Base-by-base conservation (phyloP, 2,797 vertebrate species). In the Momotus momota region DNA sequence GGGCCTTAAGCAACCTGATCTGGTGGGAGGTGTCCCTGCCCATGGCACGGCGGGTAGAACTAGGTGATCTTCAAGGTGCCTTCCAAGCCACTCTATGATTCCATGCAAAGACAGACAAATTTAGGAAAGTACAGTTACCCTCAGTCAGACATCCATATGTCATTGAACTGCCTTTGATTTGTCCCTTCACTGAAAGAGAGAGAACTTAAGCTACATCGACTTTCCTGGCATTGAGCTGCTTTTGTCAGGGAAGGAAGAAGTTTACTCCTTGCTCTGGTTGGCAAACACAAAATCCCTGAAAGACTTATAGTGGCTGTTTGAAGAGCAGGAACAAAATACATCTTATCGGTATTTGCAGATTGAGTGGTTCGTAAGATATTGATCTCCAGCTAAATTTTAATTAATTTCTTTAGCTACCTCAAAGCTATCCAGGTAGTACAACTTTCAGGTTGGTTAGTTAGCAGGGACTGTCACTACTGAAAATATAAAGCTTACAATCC, bases 401-500 rank as follows among this genome's bases (percentile, higher is more conserved):
- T 90, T 95, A 91, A 88, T 94, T 95, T 81, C 61, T 91, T 94
- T 75, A 81, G 83, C 87, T 81, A 74, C 22, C 58, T 81, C 61
- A 74, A 91, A 93, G 52, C 57, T 48, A 74, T 14, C 25, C 64
- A 66, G 54, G 60, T 69, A 93, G 65, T 46, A 86, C 65, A 81
- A 69, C 54, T 65, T 90, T 35, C 41, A 81, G 35, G 35, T 4
- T 90, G 61, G 23, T 35, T 75, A 45, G 65, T 46, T 72, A 88
- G 48, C 26, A 57, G 48, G 16, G 57, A 54, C 31, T 61, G 26
- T 40, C 90, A 74, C 77, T 81, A 65, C 21, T 23, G 15, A 90
- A 81, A 57, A 60, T 6, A 75, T 4, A 23, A 66, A 95, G 13
- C 72, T 74, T 86, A 74, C 81, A 13, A 86, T 79, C 72, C 29